phyloP scores from a whole-genome alignment of 2,797 vertebrate genomes.

The Salmo trutta region DNA sequence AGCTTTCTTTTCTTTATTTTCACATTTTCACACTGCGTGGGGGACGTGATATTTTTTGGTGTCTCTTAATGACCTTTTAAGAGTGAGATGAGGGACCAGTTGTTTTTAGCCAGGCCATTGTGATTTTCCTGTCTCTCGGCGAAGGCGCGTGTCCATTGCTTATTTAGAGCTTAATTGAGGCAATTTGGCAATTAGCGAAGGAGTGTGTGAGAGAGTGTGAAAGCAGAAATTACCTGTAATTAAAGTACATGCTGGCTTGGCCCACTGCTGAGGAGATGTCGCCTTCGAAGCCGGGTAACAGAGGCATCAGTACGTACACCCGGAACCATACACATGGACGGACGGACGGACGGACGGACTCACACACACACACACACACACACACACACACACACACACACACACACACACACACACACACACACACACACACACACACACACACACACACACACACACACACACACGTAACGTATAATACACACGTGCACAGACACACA shows the following conservation, averaged over 20 bases:
- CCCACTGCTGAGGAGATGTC: constrained; percentile 72
- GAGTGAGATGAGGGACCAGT: constrained; percentile 65
- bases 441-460: background rate
- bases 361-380: too few species aligned
- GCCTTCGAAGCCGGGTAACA: constrained; percentile 59
- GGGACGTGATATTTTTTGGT: constrained; percentile 46
- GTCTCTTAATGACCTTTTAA: constrained; percentile 73
- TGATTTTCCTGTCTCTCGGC: constrained; percentile 71
- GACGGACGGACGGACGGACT: too few species aligned
- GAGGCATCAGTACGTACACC: constrained; percentile 48
- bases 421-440: background rate
- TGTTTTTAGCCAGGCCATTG: constrained; percentile 74
- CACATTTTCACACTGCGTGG: constrained; percentile 65
- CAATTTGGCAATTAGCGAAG: constrained; percentile 80
- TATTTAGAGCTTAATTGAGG: constrained; percentile 77
- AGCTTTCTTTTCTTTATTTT: constrained; percentile 44
- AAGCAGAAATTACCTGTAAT: constrained; percentile 81
- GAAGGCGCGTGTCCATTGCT: constrained; percentile 60
- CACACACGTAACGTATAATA: background rate
- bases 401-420: constrained; percentile 25
- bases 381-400: constrained; percentile 5
- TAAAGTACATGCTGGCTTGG: constrained; percentile 79
- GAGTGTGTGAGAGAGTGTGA: constrained; percentile 71
- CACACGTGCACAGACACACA: constrained; percentile 9
- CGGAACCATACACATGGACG: constrained; percentile 45